phyloP scores from a whole-genome alignment of 2,888 invertebrate species.

The Cacoxenus indagator region DNA sequence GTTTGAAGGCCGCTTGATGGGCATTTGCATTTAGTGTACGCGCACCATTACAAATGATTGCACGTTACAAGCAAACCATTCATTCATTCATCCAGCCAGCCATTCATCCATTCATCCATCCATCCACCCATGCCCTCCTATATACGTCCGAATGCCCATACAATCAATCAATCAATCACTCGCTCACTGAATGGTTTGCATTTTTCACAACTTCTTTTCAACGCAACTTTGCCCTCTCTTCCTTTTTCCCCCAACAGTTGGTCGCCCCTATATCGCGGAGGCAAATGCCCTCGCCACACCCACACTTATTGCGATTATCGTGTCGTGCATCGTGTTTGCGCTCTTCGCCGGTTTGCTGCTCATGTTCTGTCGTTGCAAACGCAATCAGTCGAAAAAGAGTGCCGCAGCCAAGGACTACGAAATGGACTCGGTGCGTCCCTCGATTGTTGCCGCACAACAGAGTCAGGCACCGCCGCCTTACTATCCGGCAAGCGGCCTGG shows the following conservation, averaged over 20 bases:
- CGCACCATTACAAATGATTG: constrained; percentile 59
- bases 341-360: constrained; percentile 82
- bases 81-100: constrained; percentile 15
- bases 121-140: constrained; percentile 40
- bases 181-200: constrained; percentile 38
- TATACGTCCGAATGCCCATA: constrained; percentile 44
- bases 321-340: constrained; percentile 85
- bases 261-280: constrained; percentile 85
- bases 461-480: constrained; percentile 91
- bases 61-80: constrained; percentile 19
- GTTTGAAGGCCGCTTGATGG: constrained; percentile 66
- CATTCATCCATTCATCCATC: constrained; percentile 31
- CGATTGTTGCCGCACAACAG: constrained; percentile 84
- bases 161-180: constrained; percentile 20
- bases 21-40: constrained; percentile 33
- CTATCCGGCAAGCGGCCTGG: constrained; percentile 88
- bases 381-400: constrained; percentile 85
- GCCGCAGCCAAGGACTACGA: constrained; percentile 88
- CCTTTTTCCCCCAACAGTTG: constrained; percentile 76
- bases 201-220: constrained; percentile 51
- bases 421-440: constrained; percentile 88
- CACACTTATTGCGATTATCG: constrained; percentile 83
- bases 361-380: constrained; percentile 88
- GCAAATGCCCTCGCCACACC: constrained; percentile 83
- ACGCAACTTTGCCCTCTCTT: constrained; percentile 19